Evolutionary conservation across 2,797 vertebrate species (phyloP).

Genomic region (Chiroxiphia lanceolata): DNA sequence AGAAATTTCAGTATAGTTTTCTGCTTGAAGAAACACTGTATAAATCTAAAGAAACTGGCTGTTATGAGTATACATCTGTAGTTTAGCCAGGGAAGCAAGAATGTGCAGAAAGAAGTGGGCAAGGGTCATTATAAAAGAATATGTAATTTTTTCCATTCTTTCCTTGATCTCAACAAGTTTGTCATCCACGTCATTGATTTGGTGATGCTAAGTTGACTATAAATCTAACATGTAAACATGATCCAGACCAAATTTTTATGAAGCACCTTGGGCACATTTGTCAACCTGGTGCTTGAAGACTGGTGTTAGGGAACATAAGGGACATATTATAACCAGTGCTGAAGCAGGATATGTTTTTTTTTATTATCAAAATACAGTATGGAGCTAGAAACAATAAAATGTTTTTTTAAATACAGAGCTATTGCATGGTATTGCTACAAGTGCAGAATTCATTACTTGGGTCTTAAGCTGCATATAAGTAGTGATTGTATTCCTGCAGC

Average conservation of each 20-base stretch:
- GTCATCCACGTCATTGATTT: not conserved
- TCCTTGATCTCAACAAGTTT: not conserved
- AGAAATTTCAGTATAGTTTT: not conserved
- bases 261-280: not conserved
- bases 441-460: not conserved
- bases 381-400: not conserved
- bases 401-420: not conserved
- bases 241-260: not conserved
- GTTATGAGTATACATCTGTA: rapidly evolving
- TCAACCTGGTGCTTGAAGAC: not conserved
- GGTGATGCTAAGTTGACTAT: not conserved
- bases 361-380: not conserved
- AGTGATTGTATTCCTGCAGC: not conserved
- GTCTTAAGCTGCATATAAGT: not conserved
- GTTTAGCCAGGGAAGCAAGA: not conserved
- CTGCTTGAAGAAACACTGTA: not conserved
- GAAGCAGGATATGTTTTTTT: not conserved
- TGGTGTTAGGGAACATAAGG: not conserved
- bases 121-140: not conserved
- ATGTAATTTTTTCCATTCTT: not conserved
- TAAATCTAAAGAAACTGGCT: not conserved
- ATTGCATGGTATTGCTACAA: not conserved
- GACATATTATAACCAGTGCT: not conserved
- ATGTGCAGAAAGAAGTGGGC: not conserved
- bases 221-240: not conserved